Conservation (phyloP, 2,888 invertebrate species). For the Pheosia tremula region DNA sequence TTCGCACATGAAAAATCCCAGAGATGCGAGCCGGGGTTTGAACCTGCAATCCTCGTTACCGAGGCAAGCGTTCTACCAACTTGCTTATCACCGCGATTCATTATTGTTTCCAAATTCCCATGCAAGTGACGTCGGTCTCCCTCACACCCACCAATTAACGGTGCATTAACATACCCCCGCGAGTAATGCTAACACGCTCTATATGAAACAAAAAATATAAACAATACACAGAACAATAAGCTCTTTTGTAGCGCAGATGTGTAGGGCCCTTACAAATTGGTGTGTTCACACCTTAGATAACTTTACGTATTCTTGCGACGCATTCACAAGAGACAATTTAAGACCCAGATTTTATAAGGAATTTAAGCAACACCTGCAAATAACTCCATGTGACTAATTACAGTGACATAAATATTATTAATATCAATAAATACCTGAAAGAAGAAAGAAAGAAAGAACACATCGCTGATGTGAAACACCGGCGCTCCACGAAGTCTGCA, state of each 20-base stretch:
- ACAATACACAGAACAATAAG: conserved; percentile 6
- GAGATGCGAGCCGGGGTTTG: too few species aligned
- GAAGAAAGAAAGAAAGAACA: too few species aligned
- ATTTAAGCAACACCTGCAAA: too few species aligned
- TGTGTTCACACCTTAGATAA: conserved; percentile 6
- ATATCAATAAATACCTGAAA: too few species aligned
- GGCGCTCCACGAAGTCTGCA: too few species aligned
- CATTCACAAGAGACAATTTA: background rate
- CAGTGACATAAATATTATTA: too few species aligned
- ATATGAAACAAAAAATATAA: conserved; percentile 9
- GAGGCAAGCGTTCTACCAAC: too few species aligned
- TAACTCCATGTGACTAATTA: too few species aligned
- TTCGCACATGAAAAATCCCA: too few species aligned
- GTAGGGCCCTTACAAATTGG: conserved; percentile 5
- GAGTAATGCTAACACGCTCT: conserved; percentile 7
- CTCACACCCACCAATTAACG: conserved; percentile 15
- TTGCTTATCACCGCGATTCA: too few species aligned
- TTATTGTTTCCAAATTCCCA: background rate
- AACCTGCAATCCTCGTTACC: too few species aligned
- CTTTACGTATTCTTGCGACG: background rate
- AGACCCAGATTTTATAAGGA: background rate
- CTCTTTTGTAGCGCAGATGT: conserved; percentile 5
- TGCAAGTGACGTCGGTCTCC: background rate
- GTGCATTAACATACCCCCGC: conserved; percentile 10
- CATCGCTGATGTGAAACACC: too few species aligned